Percentiles rank a stretch among this genome's conserved stretches.
phyloP scores from a whole-genome alignment of 1,140 invertebrate species.

The Apis cerana region DNA sequence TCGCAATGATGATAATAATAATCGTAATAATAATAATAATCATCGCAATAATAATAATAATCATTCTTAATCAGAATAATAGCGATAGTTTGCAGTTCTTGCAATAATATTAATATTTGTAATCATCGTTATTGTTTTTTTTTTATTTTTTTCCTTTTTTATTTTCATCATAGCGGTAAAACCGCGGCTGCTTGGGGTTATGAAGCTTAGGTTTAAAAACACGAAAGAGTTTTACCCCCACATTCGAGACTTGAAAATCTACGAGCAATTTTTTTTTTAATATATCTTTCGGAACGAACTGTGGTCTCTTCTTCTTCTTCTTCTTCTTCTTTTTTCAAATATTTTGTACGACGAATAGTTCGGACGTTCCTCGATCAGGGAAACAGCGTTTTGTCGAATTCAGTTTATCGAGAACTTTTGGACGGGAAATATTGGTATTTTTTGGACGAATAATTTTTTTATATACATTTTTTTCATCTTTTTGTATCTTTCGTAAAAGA shows the following conservation, averaged over 20 bases:
- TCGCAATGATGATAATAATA: constrained; percentile 68
- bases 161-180: constrained; percentile 24
- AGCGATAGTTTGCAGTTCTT: constrained; percentile 43
- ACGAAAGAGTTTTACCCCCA: background rate
- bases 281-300: background rate
- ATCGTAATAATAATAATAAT: constrained; percentile 65
- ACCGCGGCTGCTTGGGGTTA: constrained; percentile 46
- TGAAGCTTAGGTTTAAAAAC: constrained; percentile 55
- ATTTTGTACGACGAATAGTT: background rate
- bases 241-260: constrained; percentile 27
- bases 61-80: constrained; percentile 63
- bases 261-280: constrained; percentile 40
- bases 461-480: background rate
- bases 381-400: constrained; percentile 18
- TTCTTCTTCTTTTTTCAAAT: background rate
- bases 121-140: constrained; percentile 54
- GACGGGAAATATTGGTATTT: background rate
- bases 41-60: constrained; percentile 60
- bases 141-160: background rate
- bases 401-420: background rate
- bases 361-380: background rate
- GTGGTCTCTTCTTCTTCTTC: background rate
- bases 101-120: constrained; percentile 63
- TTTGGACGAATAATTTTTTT: background rate
- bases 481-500: background rate